Percentiles rank a stretch among this genome's conserved stretches.
Conservation (phyloP, 2,888 invertebrate species). For the Alloplasta piceator region DNA sequence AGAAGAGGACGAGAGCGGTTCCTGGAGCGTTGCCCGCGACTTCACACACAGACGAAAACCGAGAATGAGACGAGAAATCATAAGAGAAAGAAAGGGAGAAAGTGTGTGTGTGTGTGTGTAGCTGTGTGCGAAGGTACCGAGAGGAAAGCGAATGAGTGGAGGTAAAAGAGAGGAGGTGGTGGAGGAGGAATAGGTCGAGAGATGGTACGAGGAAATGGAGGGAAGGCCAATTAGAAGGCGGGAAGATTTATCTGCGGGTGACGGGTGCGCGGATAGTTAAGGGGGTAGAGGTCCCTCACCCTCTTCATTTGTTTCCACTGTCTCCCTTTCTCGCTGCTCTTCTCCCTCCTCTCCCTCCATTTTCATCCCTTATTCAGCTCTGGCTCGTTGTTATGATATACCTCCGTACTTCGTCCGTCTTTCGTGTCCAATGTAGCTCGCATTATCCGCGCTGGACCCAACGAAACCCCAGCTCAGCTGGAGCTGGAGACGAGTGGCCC, state of each 20-base stretch:
- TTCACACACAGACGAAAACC: constrained; percentile 37
- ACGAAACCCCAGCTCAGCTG: constrained; percentile 64
- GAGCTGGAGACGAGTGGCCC: too few relatives aligned
- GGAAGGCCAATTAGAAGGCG: constrained; percentile 83
- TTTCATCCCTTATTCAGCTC: constrained; percentile 50
- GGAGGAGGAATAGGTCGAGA: constrained; percentile 74
- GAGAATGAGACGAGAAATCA: constrained; percentile 71
- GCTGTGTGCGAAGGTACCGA: constrained; percentile 57
- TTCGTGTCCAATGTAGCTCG: constrained; percentile 69
- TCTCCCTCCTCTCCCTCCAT: constrained; percentile 32
- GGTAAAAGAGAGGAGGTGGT: constrained; percentile 69
- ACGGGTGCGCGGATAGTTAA: constrained; percentile 82
- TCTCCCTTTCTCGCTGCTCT: constrained; percentile 30
- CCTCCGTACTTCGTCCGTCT: constrained; percentile 68
- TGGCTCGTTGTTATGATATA: neutral
- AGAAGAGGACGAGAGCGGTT: constrained; percentile 68
- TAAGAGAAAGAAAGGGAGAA: constrained; percentile 60
- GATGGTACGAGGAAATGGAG: constrained; percentile 80
- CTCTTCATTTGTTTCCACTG: constrained; percentile 44
- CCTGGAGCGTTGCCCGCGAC: constrained; percentile 79
- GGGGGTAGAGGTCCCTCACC: constrained; percentile 72
- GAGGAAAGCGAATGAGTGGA: constrained; percentile 59
- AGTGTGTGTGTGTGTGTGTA: constrained; percentile 48
- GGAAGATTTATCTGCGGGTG: constrained; percentile 83
- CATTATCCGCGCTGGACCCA: constrained; percentile 79